phyloP scores from a whole-genome alignment of 2,888 invertebrate species.

The Caenorhabditis afra region DNA sequence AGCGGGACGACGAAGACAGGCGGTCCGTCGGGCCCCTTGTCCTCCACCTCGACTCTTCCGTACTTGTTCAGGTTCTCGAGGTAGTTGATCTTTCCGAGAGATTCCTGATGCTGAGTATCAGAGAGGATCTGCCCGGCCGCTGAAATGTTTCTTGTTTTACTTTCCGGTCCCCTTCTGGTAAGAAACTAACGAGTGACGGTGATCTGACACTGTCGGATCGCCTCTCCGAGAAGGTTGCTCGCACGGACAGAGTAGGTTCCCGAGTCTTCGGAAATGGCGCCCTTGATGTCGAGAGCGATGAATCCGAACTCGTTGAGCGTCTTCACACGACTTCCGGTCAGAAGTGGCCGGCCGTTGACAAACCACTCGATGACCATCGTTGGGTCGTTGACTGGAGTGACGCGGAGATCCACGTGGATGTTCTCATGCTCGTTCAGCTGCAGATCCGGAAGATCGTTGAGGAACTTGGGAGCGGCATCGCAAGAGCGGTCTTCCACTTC shows the following conservation, averaged over 20 bases:
- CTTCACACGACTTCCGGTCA: constrained; percentile 81
- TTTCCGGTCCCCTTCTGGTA: neutral
- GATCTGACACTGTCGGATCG: constrained; percentile 71
- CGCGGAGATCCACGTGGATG: constrained; percentile 77
- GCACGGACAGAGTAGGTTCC: constrained; percentile 90
- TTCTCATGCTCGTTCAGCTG: constrained; percentile 76
- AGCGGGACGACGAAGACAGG: constrained; percentile 72
- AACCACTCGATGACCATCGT: constrained; percentile 99
- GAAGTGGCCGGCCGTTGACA: constrained; percentile 93
- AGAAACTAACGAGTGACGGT: constrained; percentile 67
- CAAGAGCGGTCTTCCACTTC: constrained; percentile 73
- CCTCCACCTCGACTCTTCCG: constrained; percentile 75
- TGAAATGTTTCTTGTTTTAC: constrained; percentile 30
- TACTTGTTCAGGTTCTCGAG: constrained; percentile 83
- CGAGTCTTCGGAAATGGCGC: constrained; percentile 91
- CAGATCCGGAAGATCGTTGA: constrained; percentile 75
- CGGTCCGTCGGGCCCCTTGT: constrained; percentile 72
- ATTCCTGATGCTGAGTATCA: constrained; percentile 79
- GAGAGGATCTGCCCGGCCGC: constrained; percentile 75
- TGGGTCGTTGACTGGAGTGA: constrained; percentile 95
- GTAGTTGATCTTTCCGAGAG: constrained; percentile 81
- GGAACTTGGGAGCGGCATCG: constrained; percentile 78
- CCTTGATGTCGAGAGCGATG: constrained; percentile 83
- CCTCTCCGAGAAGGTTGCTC: constrained; percentile 75
- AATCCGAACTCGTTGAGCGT: constrained; percentile 88